Evolutionary conservation across 2,113 vertebrate genomes (phyloP).

Genomic region (Silurus asotus): DNA sequence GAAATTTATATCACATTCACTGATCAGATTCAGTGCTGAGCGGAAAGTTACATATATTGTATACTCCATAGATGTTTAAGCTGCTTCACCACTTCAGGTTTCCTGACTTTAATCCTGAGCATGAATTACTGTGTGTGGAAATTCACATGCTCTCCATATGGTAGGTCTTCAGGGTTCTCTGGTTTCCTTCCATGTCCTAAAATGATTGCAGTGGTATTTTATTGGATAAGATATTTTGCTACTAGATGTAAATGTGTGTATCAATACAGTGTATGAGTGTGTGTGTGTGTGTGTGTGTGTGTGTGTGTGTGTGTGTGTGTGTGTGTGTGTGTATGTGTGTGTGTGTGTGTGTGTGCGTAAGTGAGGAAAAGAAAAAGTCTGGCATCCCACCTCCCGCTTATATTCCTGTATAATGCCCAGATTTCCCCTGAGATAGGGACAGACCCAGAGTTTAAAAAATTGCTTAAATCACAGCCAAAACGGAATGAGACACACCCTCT

Average conservation of each 20-base stretch:
- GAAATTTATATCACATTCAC: background rate
- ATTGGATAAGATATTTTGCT: background rate
- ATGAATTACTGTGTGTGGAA: background rate
- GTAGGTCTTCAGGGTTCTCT: background rate
- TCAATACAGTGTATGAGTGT: background rate
- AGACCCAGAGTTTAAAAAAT: background rate
- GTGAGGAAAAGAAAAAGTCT: too few relatives aligned
- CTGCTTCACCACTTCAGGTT: background rate
- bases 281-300: background rate
- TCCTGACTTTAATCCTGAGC: background rate
- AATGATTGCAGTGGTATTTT: background rate
- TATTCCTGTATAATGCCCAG: too few relatives aligned
- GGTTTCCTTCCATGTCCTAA: background rate
- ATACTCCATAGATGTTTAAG: background rate
- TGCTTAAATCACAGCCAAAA: constrained; percentile 18
- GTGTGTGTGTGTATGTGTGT: too few relatives aligned
- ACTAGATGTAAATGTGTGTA: background rate
- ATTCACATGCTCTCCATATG: background rate
- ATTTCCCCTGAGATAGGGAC: too few relatives aligned
- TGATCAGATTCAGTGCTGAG: background rate
- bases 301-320: background rate
- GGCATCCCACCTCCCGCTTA: too few relatives aligned
- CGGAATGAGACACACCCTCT: constrained; percentile 23
- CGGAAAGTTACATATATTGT: too few relatives aligned
- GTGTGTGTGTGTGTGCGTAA: too few relatives aligned